Conservation (phyloP, 2,797 vertebrate genomes). For the Neosilurus mollespiculum region DNA sequence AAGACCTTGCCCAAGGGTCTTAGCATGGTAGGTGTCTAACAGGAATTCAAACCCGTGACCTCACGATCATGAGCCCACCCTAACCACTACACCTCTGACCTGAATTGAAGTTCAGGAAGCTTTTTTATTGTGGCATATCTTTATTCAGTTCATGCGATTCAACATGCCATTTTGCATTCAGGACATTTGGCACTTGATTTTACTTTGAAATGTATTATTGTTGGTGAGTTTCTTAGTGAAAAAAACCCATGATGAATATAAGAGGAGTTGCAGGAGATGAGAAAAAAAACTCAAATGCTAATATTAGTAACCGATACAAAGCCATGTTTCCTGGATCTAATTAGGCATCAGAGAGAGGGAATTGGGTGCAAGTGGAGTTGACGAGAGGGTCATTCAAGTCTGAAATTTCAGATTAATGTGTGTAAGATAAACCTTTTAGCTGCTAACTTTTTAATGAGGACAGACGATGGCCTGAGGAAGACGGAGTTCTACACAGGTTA, state of each 20-base stretch:
- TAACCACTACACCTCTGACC: too few relatives aligned
- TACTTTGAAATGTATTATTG: too few relatives aligned
- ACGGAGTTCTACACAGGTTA: neutral
- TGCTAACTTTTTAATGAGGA: slow-evolving; percentile 63
- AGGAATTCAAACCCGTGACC: too few relatives aligned
- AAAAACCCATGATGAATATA: slow-evolving; percentile 56
- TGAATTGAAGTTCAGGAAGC: too few relatives aligned
- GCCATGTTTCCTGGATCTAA: slow-evolving; percentile 18
- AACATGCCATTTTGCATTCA: too few relatives aligned
- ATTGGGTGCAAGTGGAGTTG: slow-evolving; percentile 38
- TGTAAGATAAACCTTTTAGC: slow-evolving; percentile 48
- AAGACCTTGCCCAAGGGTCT: too few relatives aligned
- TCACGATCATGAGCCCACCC: too few relatives aligned
- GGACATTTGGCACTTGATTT: too few relatives aligned
- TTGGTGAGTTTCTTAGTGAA: slow-evolving; percentile 17
- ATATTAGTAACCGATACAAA: slow-evolving; percentile 39
- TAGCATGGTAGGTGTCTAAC: too few relatives aligned
- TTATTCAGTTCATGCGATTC: too few relatives aligned
- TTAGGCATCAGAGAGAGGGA: slow-evolving; percentile 42
- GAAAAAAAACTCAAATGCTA: slow-evolving; percentile 9
- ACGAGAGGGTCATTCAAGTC: slow-evolving; percentile 40
- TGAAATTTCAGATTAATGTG: slow-evolving; percentile 49
- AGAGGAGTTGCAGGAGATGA: slow-evolving; percentile 37
- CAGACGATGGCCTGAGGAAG: slow-evolving; percentile 34
- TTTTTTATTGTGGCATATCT: too few relatives aligned